phyloP scores from a whole-genome alignment of 2,113 vertebrate species.

The Phylloscopus trochilus region DNA sequence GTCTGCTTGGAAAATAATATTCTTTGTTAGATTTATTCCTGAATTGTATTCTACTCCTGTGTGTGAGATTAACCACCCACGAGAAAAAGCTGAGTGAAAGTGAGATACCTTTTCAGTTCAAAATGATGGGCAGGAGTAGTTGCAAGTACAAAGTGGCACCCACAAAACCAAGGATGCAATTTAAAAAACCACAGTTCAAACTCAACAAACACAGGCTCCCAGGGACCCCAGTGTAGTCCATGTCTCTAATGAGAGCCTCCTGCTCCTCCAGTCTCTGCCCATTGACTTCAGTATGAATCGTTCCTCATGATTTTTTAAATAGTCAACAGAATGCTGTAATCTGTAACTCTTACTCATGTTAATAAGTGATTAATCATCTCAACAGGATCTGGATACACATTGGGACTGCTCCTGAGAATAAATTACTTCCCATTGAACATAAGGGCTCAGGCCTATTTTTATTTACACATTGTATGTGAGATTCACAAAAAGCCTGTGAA shows the following conservation, averaged over 20 bases:
- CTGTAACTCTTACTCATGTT: conserved; percentile 22
- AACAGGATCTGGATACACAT: conserved; percentile 6
- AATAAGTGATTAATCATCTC: conserved; percentile 38
- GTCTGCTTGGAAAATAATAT: neutral
- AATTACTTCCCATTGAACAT: conserved; percentile 4
- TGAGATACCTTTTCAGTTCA: neutral
- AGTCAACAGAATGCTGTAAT: conserved; percentile 3
- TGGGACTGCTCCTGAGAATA: conserved; percentile 19
- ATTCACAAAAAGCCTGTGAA: conserved; percentile 30
- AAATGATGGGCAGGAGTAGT: neutral
- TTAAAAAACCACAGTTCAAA: conserved; percentile 14
- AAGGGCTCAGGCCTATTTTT: conserved; percentile 7
- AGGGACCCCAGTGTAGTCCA: neutral
- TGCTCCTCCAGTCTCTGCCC: neutral
- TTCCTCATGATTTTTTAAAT: neutral
- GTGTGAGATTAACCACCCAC: neutral
- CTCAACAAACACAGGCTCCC: neutral
- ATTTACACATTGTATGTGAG: conserved; percentile 27
- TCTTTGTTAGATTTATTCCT: neutral
- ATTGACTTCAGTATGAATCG: neutral
- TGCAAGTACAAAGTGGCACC: neutral
- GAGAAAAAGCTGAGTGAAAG: neutral
- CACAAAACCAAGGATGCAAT: neutral
- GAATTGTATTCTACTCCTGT: neutral
- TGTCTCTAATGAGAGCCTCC: neutral